Percentiles rank a stretch among this genome's conserved stretches.
These are phyloP conservation scores for Larimichthys crocea DNA, from an alignment of 2,113 vertebrate species.

Conservation along the genomic window DNA sequence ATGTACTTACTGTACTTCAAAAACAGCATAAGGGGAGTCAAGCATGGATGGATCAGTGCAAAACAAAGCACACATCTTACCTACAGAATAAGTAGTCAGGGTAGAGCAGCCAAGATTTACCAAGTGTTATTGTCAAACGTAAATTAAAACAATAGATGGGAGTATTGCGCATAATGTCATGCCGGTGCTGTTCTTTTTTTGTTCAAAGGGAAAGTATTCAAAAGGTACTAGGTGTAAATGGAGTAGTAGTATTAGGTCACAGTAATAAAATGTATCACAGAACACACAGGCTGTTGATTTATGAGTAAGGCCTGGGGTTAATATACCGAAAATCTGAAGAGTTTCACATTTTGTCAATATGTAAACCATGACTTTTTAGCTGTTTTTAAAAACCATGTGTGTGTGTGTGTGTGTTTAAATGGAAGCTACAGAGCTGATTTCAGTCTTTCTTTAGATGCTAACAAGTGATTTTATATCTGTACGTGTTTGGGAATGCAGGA, in stretches of 20 bases:
- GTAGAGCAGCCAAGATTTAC: background rate
- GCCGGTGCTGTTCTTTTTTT: background rate
- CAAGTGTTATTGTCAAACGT: background rate
- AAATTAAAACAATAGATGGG: background rate
- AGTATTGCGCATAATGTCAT: background rate
- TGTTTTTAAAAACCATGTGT: background rate
- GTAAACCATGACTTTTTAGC: background rate
- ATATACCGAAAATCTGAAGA: background rate
- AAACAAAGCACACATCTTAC: background rate
- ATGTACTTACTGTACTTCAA: background rate
- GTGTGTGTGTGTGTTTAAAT: too few species aligned
- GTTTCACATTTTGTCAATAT: background rate
- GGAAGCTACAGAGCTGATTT: background rate
- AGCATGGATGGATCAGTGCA: background rate
- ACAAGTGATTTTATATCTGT: background rate
- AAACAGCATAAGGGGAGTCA: background rate
- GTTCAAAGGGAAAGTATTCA: background rate
- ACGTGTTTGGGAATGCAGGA: too few species aligned
- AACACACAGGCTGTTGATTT: background rate
- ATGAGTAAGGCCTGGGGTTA: background rate
- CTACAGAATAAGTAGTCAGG: background rate
- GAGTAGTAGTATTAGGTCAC: background rate
- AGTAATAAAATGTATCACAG: background rate
- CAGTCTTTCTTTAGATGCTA: background rate
- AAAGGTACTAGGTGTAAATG: background rate